These are phyloP conservation scores for Aphelenchoides avenae DNA, from an alignment of 1,140 invertebrate species.

Conservation along the genomic window DNA sequence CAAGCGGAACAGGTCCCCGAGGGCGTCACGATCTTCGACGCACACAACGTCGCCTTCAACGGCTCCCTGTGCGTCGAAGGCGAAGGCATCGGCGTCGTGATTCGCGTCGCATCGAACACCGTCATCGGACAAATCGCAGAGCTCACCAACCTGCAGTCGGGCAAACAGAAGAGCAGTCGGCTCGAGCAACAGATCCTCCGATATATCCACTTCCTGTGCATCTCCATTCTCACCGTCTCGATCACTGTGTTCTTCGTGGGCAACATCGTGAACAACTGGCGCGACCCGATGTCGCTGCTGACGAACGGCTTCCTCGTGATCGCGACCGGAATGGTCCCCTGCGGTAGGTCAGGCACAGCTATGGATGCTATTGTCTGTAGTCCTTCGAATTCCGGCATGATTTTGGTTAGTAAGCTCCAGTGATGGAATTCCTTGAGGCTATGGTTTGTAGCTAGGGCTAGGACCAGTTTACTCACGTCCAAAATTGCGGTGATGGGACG, in stretches of 20 bases:
- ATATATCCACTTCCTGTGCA: slow-evolving; percentile 45
- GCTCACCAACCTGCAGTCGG: slow-evolving; percentile 42
- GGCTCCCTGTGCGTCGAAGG: too few relatives aligned
- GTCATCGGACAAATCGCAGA: slow-evolving; percentile 50
- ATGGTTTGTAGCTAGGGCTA: not conserved
- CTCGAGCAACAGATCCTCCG: slow-evolving; percentile 37
- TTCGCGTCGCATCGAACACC: slow-evolving; percentile 10
- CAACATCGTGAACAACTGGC: slow-evolving; percentile 35
- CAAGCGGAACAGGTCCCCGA: slow-evolving; percentile 7
- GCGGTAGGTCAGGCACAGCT: too few relatives aligned
- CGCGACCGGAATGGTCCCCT: too few relatives aligned
- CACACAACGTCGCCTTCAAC: too few relatives aligned
- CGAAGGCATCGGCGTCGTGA: slow-evolving; percentile 32
- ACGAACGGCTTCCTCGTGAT: slow-evolving; percentile 31
- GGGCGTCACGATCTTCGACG: slow-evolving; percentile 22
- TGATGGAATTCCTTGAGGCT: not conserved
- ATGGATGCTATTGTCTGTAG: too few relatives aligned
- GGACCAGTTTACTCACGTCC: too few relatives aligned
- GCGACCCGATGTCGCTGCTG: slow-evolving; percentile 20
- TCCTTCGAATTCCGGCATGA: too few relatives aligned
- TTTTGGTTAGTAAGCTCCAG: too few relatives aligned
- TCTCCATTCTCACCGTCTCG: slow-evolving; percentile 38
- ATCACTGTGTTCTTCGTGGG: slow-evolving; percentile 40
- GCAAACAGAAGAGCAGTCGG: slow-evolving; percentile 18
- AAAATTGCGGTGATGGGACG: too few relatives aligned